Evolutionary conservation across 2,888 invertebrate species (phyloP), one percentile per base, ranked within the genome.

Genomic region (Choreutis nemorana): DNA sequence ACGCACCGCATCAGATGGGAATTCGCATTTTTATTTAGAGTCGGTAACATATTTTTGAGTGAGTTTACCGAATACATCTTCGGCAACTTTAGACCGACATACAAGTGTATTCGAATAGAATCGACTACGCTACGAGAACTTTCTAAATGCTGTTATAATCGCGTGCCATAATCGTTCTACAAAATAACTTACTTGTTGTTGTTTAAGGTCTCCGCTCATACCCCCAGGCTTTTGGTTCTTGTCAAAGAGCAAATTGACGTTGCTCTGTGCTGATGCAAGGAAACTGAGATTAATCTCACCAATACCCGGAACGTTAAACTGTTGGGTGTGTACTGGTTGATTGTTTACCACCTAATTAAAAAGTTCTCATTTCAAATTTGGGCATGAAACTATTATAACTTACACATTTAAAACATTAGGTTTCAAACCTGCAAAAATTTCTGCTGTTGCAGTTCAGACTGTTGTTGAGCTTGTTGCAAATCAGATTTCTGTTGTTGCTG

Each of bases 281-380:
- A 73, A 75, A 40, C 70, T 75, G 12, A 75, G 55, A 45, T 73
- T 75, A 39, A 75, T 70, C 43, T 77, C 77, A 4, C 72, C 75
- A 24, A 77, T 70, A n/a, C 73, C 72, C 0, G 73, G 75, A 2
- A 75, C 70, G 55, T 71, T 73, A 49, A 72, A 72, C 44, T 75
- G 72, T 34, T 68, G 67, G 2, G 64, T 67, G 25, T 66, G 67
- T 23, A 68, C 58, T 3, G 66, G 59, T 44, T 61, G 58, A 30
- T 42, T 44, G 37, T 50, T 57, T 9, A 54, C 55, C 25, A 56
- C 54, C 57, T 56, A 31, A 8, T 26, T 2, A 13, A n/a, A 8
- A n/a, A n/a, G n/a, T n/a, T n/a, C n/a, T 8, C 7, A 25, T 9
- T n/a, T 23, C 10, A 23, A 4, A 23, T n/a, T n/a, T n/a, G 4